Percentiles rank a stretch among this genome's conserved stretches.
These are phyloP conservation scores for Iselma pallidipennis DNA, from an alignment of 2,888 invertebrate species.

Conservation along the genomic window DNA sequence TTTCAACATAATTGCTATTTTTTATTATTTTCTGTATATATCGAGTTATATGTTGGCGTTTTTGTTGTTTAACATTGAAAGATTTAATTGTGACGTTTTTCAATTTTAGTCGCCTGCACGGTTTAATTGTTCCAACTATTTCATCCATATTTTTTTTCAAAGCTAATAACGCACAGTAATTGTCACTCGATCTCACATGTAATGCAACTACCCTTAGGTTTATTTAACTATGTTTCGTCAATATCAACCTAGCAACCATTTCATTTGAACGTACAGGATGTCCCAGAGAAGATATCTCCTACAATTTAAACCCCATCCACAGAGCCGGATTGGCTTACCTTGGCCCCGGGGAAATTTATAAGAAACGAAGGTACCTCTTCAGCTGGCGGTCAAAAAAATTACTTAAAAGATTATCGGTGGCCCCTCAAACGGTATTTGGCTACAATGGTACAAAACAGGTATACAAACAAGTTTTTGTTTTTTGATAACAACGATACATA, in stretches of 20 bases:
- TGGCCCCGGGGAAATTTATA: too few species aligned
- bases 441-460: too few species aligned
- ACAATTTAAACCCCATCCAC: not conserved
- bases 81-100: constrained; percentile 12
- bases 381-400: too few species aligned
- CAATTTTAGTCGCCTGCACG: constrained; percentile 11
- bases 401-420: too few species aligned
- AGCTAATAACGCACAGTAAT: too few species aligned
- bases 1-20: not conserved
- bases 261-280: not conserved
- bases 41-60: constrained; percentile 11
- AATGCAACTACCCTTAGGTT: not conserved
- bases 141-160: not conserved
- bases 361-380: too few species aligned
- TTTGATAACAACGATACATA: too few species aligned
- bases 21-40: constrained; percentile 17
- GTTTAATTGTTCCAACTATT: not conserved
- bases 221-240: constrained; percentile 16
- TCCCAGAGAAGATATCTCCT: not conserved
- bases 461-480: too few species aligned
- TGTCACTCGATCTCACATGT: not conserved
- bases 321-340: too few species aligned
- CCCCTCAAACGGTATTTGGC: too few species aligned
- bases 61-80: constrained; percentile 10
- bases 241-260: constrained; percentile 22